Base-by-base conservation (phyloP, 2,888 invertebrate genomes). In the Drosophila cognata region DNA sequence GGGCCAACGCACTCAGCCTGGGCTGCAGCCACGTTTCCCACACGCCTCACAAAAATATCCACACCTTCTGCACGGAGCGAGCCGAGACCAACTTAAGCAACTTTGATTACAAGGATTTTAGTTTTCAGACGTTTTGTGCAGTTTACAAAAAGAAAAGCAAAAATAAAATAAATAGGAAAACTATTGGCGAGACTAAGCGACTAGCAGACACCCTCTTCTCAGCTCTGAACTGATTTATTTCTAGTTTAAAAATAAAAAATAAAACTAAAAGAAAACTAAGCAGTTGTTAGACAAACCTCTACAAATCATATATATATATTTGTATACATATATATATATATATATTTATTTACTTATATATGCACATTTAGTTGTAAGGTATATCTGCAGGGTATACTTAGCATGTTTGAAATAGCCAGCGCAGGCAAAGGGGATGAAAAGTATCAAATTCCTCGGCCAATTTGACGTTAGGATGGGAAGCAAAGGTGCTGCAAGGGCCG, bases 1-100 rank as follows among this genome's bases (percentile, higher is more conserved):
- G 67, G 88, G 84, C 84, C 82, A 87, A 89, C 82, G 87, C 86
- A 89, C 90, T 82, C 68, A 31, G n/a, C 53, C 29, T 46, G 41
- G 36, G 33, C 38, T 55, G 64, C 55, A 38, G 18, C 31, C 48
- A 41, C 55, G 57, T 38, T 41, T 50, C 55, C 70, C 53, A 52
- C 75, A 73, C 67, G 72, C 59, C 18, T 25, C 29, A 16, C 48
- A 48, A 36, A 71, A 82, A 75, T 78, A 79, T 89, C 80, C 79
- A 79, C 84, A 88, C 89, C 87, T 88, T 84, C 81, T 79, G 65
- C 53, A 48, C 55, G 7, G 51, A 64, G 53, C 61, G 75, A 73
- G 63, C 63, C 46, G 71, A 70, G 55, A 64, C 29, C 57, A 64
- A 62, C 58, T 59, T 52, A 65, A 80, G 75, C 75, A 83, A 46